Conservation (phyloP, 2,888 invertebrate species). For the Cataglyphis altisquamis region DNA sequence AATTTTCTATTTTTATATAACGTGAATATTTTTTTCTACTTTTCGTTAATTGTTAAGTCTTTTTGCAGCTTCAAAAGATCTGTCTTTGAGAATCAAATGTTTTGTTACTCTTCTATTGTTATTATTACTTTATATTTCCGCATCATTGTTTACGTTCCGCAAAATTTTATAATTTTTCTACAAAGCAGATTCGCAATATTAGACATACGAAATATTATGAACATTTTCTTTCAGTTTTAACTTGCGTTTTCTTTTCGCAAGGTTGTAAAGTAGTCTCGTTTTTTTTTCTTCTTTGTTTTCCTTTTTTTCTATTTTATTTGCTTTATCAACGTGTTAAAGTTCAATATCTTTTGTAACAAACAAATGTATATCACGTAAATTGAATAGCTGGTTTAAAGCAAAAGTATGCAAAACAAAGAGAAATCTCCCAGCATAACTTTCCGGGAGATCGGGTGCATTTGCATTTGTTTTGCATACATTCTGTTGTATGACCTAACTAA, state of each 20-base stretch:
- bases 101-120: not conserved
- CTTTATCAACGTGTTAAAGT: slow-evolving; percentile 18
- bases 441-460: slow-evolving; percentile 78
- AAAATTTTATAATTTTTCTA: slow-evolving; percentile 54
- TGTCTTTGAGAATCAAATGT: not conserved
- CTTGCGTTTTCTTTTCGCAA: not conserved
- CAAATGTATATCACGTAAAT: slow-evolving; percentile 61
- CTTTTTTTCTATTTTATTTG: not conserved
- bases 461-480: slow-evolving; percentile 79
- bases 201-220: not conserved
- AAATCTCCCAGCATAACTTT: slow-evolving; percentile 80
- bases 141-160: not conserved
- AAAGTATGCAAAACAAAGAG: slow-evolving; percentile 73
- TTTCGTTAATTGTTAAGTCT: not conserved
- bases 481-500: slow-evolving; percentile 53
- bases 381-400: slow-evolving; percentile 63
- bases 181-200: slow-evolving; percentile 26
- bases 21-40: no score
- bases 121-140: slow-evolving; percentile 35
- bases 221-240: slow-evolving; percentile 16
- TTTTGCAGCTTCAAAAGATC: not conserved
- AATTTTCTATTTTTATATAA: not conserved
- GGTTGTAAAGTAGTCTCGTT: not conserved
- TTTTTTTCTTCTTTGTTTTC: not conserved
- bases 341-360: slow-evolving; percentile 51